Evolutionary conservation across 1,140 invertebrate species (phyloP).

Genomic region (Drosophila santomea): DNA sequence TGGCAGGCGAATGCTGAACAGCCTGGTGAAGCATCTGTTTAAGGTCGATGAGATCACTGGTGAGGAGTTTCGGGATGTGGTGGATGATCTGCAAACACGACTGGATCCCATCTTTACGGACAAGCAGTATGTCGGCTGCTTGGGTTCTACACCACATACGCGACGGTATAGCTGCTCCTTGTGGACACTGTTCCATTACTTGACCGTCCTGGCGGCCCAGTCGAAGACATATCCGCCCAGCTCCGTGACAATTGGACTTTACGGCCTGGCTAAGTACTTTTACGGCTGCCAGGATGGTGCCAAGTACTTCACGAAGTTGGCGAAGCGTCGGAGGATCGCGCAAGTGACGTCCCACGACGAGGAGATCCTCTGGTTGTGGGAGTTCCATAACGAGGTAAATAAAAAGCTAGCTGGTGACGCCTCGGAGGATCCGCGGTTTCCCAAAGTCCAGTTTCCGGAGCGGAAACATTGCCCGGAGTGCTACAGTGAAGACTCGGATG

Average conservation of each 20-base stretch:
- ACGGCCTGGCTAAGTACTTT: constrained; percentile 95
- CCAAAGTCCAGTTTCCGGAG: constrained; percentile 95
- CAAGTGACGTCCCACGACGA: constrained; percentile 85
- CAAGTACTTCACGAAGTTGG: constrained; percentile 92
- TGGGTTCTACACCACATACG: constrained; percentile 85
- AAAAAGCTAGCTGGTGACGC: too few relatives aligned
- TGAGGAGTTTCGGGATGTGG: neutral
- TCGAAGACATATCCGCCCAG: constrained; percentile 84
- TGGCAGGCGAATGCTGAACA: constrained; percentile 9
- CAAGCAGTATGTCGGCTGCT: constrained; percentile 90
- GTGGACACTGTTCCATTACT: constrained; percentile 91
- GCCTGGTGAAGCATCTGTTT: neutral
- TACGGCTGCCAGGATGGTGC: constrained; percentile 96
- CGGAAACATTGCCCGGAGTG: neutral
- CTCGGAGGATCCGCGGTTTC: constrained; percentile 88
- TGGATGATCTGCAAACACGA: neutral
- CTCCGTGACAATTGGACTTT: constrained; percentile 91
- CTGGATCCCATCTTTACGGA: constrained; percentile 54
- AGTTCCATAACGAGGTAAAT: constrained; percentile 95
- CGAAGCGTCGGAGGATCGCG: constrained; percentile 86
- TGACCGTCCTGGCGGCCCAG: constrained; percentile 92
- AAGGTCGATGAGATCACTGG: neutral
- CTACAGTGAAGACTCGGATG: too few relatives aligned
- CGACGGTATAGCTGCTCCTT: constrained; percentile 91
- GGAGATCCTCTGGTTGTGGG: constrained; percentile 96